Evolutionary conservation across 2,888 invertebrate genomes (phyloP).

Genomic region (Mechanitis mazaeus): DNA sequence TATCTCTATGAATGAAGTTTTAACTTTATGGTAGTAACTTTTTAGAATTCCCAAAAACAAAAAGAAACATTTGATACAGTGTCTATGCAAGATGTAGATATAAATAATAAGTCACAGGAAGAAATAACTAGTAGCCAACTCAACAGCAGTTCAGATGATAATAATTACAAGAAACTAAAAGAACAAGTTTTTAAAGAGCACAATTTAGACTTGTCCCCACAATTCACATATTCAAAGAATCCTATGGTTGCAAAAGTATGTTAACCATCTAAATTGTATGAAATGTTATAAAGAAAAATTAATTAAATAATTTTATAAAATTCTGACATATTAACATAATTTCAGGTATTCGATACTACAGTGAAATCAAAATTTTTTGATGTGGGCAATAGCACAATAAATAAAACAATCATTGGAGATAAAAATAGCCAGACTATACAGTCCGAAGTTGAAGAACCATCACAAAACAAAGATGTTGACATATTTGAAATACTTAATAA

Average conservation of each 20-base stretch:
- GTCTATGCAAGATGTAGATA: constrained; percentile 10
- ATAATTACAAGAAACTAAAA: constrained; percentile 25
- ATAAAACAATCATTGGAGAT: constrained; percentile 27
- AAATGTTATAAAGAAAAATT: too few relatives aligned
- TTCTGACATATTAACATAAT: background rate
- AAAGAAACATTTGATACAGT: constrained; percentile 37
- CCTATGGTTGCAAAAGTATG: constrained; percentile 38
- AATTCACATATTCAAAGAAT: constrained; percentile 59
- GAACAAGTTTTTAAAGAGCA: constrained; percentile 56
- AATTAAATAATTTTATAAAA: background rate
- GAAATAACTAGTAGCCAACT: constrained; percentile 38
- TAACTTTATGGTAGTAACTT: background rate
- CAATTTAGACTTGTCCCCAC: constrained; percentile 57
- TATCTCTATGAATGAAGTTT: too few relatives aligned
- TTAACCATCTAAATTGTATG: background rate
- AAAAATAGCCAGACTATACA: constrained; percentile 6
- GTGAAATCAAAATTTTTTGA: constrained; percentile 58
- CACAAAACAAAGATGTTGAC: background rate
- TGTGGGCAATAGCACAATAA: constrained; percentile 18
- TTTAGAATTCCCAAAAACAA: constrained; percentile 45
- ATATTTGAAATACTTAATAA: background rate
- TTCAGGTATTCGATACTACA: constrained; percentile 41
- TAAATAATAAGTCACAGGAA: constrained; percentile 14
- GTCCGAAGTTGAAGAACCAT: background rate
- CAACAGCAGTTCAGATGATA: constrained; percentile 36